Evolutionary conservation across 2,113 vertebrate genomes (phyloP).

Genomic region (Tupaia chinensis): DNA sequence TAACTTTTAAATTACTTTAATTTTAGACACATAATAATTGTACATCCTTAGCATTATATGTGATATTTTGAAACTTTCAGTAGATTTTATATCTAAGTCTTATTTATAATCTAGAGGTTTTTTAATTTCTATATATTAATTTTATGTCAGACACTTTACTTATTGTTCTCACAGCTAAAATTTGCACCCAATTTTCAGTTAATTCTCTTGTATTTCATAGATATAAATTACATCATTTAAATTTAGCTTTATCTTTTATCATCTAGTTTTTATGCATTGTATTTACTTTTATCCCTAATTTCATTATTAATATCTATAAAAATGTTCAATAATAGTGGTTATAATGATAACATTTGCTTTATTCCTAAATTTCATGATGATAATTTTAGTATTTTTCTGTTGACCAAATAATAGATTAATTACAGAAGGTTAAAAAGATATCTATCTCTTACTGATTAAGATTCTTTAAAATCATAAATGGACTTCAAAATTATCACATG

Average conservation of each 20-base stretch:
- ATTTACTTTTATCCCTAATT: not conserved
- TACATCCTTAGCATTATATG: too few relatives aligned
- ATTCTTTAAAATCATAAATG: not conserved
- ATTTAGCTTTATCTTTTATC: conserved; percentile 23
- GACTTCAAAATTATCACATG: not conserved
- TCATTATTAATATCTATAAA: not conserved
- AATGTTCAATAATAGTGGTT: not conserved
- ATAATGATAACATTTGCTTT: not conserved
- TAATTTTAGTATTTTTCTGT: not conserved
- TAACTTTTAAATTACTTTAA: too few relatives aligned
- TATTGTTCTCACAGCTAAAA: not conserved
- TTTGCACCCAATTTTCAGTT: not conserved
- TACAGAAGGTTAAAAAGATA: not conserved
- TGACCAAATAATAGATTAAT: not conserved
- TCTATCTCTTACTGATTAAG: not conserved
- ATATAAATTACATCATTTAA: not conserved
- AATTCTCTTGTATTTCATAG: not conserved
- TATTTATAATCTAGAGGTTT: not conserved
- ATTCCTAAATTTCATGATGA: not conserved
- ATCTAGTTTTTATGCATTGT: not conserved
- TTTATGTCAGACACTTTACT: not conserved
- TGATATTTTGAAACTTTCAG: too few relatives aligned
- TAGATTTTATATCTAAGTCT: not conserved
- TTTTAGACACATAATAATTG: too few relatives aligned
- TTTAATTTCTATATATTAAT: not conserved